A percentile compares a stretch with the other conserved stretches of the same genome.
Evolutionary conservation across 2,888 invertebrate genomes (phyloP).

Genomic region (Hartigia nigra): DNA sequence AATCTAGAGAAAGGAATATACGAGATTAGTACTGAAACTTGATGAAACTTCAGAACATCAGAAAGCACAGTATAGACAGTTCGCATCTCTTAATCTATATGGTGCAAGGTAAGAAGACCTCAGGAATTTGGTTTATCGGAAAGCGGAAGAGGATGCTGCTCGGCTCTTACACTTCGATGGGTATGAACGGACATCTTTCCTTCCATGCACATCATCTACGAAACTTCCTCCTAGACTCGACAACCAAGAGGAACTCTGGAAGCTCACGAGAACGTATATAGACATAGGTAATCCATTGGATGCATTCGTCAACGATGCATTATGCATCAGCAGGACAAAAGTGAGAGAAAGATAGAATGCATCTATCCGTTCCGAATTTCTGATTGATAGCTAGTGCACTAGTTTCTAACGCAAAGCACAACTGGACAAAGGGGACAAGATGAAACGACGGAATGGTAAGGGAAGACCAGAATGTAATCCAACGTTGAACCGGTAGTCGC

Average conservation of each 20-base stretch:
- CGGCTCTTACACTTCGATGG: background rate
- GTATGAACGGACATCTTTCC: background rate
- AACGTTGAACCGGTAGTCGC: background rate
- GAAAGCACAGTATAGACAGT: background rate
- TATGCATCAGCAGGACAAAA: background rate
- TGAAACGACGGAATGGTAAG: background rate
- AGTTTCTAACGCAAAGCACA: background rate
- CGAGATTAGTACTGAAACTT: background rate
- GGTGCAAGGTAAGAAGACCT: background rate
- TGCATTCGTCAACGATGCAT: background rate
- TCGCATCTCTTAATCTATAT: background rate
- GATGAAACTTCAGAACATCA: background rate
- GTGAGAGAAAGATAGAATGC: background rate
- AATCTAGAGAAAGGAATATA: background rate
- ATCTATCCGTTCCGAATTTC: background rate
- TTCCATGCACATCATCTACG: background rate
- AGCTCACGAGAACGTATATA: background rate
- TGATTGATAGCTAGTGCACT: background rate
- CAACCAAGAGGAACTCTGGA: background rate
- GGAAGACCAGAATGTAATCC: conserved; percentile 1
- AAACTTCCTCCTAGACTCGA: background rate
- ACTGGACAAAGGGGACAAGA: conserved; percentile 1
- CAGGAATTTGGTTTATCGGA: background rate
- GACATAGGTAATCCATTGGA: background rate
- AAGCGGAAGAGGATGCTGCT: background rate